Base-by-base conservation (phyloP, 2,888 invertebrate genomes). In the Thecocarcelia acutangulata region DNA sequence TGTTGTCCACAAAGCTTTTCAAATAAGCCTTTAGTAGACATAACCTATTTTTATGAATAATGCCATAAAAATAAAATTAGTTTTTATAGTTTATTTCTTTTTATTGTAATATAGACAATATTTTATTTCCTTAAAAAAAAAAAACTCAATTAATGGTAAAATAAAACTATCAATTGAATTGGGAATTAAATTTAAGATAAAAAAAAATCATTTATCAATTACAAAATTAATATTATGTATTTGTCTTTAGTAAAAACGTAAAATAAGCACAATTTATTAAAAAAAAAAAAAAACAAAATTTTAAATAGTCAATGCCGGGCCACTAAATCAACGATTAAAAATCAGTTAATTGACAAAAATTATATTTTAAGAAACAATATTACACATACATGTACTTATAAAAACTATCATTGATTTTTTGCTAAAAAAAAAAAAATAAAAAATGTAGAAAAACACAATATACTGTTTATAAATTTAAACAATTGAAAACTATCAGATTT, bases 21-120 rank as follows among this genome's bases (percentile, higher is more conserved):
- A n/a, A n/a, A n/a, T n/a, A n/a, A n/a, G n/a, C n/a, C n/a, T n/a
- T n/a, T n/a, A n/a, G n/a, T n/a, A n/a, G n/a, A n/a, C n/a, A n/a
- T n/a, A n/a, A n/a, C n/a, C n/a, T n/a, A n/a, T n/a, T n/a, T n/a
- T n/a, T n/a, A n/a, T n/a, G n/a, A n/a, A n/a, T n/a, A n/a, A n/a
- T n/a, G n/a, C n/a, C n/a, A n/a, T 21, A 63, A 48, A 72, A 80
- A 19, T 19, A 61, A 74, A 63, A 8, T 28, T 17, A 40, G 52
- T 8, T 37, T 64, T n/a, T 50, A 58, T 58, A 37, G 50, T 63
- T 52, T 59, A 15, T 50, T 74, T 37, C 33, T 19, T 48, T 74
- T 58, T 56, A 68, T 77, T 78, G 28, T 70, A 70, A 24, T 59
- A 75, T 75, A 75, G 75, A 68, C 52, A 59, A 56, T 56, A 66